A percentile compares a stretch with the other conserved stretches of the same genome.
These are phyloP conservation scores for Aricia agestis DNA, from an alignment of 1,140 invertebrate genomes.

Conservation along the genomic window DNA sequence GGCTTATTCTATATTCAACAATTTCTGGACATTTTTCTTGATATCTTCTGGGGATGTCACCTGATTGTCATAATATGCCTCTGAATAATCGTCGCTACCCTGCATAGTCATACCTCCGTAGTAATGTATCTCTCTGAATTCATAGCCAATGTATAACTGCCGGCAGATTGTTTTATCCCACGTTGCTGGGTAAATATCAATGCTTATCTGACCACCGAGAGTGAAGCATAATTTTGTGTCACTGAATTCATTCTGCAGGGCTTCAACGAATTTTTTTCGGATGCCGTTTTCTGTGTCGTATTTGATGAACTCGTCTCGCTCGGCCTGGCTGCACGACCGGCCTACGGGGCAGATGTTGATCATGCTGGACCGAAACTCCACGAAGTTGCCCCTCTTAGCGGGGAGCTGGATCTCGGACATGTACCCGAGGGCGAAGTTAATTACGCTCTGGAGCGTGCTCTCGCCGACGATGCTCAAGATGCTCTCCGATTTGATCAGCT, in stretches of 20 bases:
- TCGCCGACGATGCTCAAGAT: slow-evolving; percentile 93
- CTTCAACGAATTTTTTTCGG: slow-evolving; percentile 89
- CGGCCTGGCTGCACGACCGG: slow-evolving; percentile 89
- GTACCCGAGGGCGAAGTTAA: slow-evolving; percentile 94
- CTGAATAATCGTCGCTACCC: slow-evolving; percentile 98
- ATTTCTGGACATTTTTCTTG: slow-evolving; percentile 78
- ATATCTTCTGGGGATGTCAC: slow-evolving; percentile 93
- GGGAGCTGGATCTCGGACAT: slow-evolving; percentile 92
- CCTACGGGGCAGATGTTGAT: slow-evolving; percentile 98
- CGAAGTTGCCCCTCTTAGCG: slow-evolving; percentile 95
- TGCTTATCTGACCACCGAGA: slow-evolving; percentile 97
- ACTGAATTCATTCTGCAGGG: slow-evolving; percentile 88
- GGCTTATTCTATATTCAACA: slow-evolving; percentile 7
- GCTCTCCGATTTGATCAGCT: slow-evolving; percentile 84
- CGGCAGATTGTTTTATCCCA: slow-evolving; percentile 99
- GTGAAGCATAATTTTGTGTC: slow-evolving; percentile 86
- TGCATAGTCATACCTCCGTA: slow-evolving; percentile 96
- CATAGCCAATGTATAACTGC: slow-evolving; percentile 82
- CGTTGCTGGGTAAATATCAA: slow-evolving; percentile 96
- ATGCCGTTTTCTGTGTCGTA: slow-evolving; percentile 92
- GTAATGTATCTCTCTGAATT: slow-evolving; percentile 94
- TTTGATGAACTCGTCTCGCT: slow-evolving; percentile 90
- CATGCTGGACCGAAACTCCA: slow-evolving; percentile 96
- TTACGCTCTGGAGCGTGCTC: slow-evolving; percentile 91
- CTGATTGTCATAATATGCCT: slow-evolving; percentile 91